Evolutionary conservation across 92 coral and sea anemone species (phyloP).

Genomic region (Scolanthus callimorphus): DNA sequence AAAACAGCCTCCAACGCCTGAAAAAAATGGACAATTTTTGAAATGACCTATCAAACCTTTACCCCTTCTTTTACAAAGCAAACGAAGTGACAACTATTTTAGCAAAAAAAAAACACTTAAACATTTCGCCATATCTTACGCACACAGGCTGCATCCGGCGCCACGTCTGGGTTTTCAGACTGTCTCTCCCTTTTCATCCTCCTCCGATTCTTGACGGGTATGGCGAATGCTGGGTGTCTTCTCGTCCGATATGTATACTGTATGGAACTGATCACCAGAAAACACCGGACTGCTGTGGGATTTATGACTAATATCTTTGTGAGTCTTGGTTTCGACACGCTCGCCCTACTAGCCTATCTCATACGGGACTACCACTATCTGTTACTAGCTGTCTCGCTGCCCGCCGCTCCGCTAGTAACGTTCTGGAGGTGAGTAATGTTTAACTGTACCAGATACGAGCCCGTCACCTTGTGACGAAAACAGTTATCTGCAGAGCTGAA

Average conservation of each 20-base stretch:
- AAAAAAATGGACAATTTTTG: too few species aligned
- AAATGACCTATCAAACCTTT: too few species aligned
- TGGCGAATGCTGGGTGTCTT: slow-evolving; percentile 65
- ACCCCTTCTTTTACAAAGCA: too few species aligned
- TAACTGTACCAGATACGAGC: neutral
- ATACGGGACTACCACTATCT: slow-evolving; percentile 73
- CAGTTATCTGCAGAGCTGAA: too few species aligned
- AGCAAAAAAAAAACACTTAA: too few species aligned
- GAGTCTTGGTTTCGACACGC: slow-evolving; percentile 51
- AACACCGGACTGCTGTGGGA: slow-evolving; percentile 73
- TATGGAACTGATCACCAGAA: slow-evolving; percentile 63
- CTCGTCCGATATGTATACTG: slow-evolving; percentile 73
- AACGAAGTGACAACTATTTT: too few species aligned
- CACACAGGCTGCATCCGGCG: slow-evolving; percentile 41
- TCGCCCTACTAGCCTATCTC: slow-evolving; percentile 56
- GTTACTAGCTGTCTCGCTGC: slow-evolving; percentile 51
- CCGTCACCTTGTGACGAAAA: too few species aligned
- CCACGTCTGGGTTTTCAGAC: slow-evolving; percentile 49
- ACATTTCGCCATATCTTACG: too few species aligned
- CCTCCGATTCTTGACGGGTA: slow-evolving; percentile 59
- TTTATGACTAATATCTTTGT: slow-evolving; percentile 64
- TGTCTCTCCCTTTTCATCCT: slow-evolving; percentile 70
- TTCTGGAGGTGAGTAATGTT: slow-evolving; percentile 61
- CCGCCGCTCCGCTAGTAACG: slow-evolving; percentile 37
- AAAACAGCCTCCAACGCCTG: too few species aligned